Percentiles rank a stretch among this genome's conserved stretches.
Evolutionary conservation across 23 tunicate species (phyloP).

Genomic region (Ascidia mentula): DNA sequence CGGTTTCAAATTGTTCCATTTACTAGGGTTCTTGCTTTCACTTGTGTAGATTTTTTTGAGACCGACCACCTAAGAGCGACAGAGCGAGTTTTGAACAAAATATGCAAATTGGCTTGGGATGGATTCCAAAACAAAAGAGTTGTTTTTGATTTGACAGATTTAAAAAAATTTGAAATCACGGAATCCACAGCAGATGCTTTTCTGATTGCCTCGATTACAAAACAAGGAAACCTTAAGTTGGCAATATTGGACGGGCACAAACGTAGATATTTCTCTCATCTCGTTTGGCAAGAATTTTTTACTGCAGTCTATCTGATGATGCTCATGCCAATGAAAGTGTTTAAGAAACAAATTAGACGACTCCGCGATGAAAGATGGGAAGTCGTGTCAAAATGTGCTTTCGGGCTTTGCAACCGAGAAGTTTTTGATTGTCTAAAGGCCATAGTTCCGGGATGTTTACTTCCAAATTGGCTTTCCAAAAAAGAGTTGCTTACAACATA

Average conservation of each 20-base stretch:
- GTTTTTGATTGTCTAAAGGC: no score
- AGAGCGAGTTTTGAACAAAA: neutral
- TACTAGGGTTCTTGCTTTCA: neutral
- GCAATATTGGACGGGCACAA: slow-evolving; percentile 1
- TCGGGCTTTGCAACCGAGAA: neutral
- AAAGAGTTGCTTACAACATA: no score
- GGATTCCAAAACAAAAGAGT: neutral
- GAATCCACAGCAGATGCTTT: neutral
- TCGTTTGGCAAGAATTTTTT: neutral
- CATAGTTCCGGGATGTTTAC: no score
- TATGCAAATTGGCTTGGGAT: neutral
- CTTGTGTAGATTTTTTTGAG: neutral
- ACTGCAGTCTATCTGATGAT: neutral
- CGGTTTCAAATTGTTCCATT: neutral
- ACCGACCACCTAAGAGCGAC: neutral
- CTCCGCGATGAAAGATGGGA: neutral
- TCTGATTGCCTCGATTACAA: neutral
- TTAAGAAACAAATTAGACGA: neutral
- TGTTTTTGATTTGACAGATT: neutral
- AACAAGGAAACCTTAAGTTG: neutral
- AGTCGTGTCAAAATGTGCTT: neutral
- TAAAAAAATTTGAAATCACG: neutral
- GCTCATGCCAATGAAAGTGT: neutral
- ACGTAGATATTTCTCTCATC: neutral
- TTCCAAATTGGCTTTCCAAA: no score